Evolutionary conservation across 2,797 vertebrate genomes (phyloP), one percentile per base, ranked within the genome.

Genomic region (Harpagifer antarcticus): DNA sequence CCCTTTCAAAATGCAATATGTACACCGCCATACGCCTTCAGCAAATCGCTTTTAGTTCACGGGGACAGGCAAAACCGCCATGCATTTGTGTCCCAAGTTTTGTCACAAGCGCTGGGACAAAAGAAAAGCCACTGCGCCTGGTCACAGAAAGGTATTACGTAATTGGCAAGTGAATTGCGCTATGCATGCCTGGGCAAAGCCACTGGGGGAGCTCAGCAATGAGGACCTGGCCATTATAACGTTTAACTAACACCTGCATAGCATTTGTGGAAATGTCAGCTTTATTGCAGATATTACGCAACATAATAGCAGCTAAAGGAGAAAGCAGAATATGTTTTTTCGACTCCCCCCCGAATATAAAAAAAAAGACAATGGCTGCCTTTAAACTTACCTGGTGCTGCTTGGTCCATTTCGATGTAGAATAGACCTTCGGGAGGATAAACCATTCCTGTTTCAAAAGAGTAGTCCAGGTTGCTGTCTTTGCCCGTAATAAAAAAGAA

Each of bases 391-490:
- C 97, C 96, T 96, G 97, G 96, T 81, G 96, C 96, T 73, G 90
- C 90, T 90, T 94, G 93, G 93, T 98, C 98, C 98, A 99, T 99
- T 91, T 98, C 98, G 91, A 99, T 98, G 92, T 99, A 99, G 94
- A 98, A 99, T 93, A 99, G 96, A 74, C 97, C 95, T 94, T 97
- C 97, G 85, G 97, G 95, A 93, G 96, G 96, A 94, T 97, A 97
- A 87, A 97, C 96, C 96, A 98, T 97, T 96, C 96, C 96, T 95
- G 96, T 93, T 96, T 93, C 86, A 74, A 85, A 78, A 78, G 54
- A 86, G 89, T 88, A 85, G 62, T 89, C 87, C 91, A 86, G 85
- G 82, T 50, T 84, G 81, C 54, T 69, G 78, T 73, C 79, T 72
- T 80, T 58, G 67, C n/a, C 67, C 67, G 69, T 71, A 42, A 49